Evolutionary conservation across 2,113 vertebrate genomes (phyloP), one percentile per base, ranked within the genome.

Genomic region (Antechinus stuartii): DNA sequence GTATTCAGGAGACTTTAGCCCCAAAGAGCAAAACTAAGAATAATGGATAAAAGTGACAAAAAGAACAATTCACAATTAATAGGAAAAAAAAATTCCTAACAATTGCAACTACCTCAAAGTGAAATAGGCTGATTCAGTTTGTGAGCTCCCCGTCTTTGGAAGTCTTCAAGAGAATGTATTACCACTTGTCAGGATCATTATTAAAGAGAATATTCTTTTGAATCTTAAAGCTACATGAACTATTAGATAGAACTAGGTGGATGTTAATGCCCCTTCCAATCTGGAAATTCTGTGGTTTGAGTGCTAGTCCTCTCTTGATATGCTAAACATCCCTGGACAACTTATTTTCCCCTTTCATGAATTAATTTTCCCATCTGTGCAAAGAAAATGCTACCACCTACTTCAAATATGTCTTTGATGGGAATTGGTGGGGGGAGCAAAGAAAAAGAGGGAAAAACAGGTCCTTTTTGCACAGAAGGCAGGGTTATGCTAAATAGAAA

Each of bases 401-500:
- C 91, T 57, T 50, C 27, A 91, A 56, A 54, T 56, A 68, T 92
- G 84, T 96, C 90, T 95, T 92, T 93, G 91, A 16, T 42, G 2
- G 16, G 5, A 0, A 61, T 61, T 26, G 61, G n/a, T n/a, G 35
- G 61, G 1, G 10, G 14, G 35, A 16, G n/a, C 35, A 84, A 2
- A 42, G 68, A 84, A 84, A 84, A 84, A 23, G n/a, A n/a, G n/a
- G 49, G 9, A 95, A 95, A 11, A 93, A 52, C 54, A 92, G 91
- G 90, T 56, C 93, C 89, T 91, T 55, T 42, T 23, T 95, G 92
- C 95, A 93, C 42, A 94, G 16, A 92, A 94, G 91, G 92, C 68
- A 90, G 27, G 16, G 54, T 56, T 93, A 52, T 90, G 46, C n/a
- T 95, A 92, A 95, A 93, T 50, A 95, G n/a, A 96, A 93, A 54